Conservation (phyloP, 2,888 invertebrate species). For the Limnephilus auricula region DNA sequence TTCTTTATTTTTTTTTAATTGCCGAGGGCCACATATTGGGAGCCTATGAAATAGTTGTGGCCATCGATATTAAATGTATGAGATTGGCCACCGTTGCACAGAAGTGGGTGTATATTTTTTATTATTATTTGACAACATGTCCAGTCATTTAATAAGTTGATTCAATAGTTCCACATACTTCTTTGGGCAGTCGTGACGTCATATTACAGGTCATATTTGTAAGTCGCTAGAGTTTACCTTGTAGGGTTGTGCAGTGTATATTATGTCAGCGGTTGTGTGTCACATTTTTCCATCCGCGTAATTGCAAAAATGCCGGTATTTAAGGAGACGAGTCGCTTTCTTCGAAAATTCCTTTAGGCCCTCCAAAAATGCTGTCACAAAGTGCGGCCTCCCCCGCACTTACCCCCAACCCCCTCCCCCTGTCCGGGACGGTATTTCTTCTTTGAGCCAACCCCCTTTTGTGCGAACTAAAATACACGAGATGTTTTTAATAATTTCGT, state of each 20-base stretch:
- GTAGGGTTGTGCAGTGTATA: not conserved
- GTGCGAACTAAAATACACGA: constrained; percentile 39
- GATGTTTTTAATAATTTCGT: constrained; percentile 51
- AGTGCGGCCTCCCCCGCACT: constrained; percentile 11
- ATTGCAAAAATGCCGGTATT: constrained; percentile 50
- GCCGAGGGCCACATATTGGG: not conserved
- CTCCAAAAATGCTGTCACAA: constrained; percentile 27
- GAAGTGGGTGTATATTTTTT: not conserved
- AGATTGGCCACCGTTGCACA: not conserved
- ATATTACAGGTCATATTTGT: not conserved
- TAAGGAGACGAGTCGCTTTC: constrained; percentile 18
- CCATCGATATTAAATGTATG: not conserved
- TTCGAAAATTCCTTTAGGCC: constrained; percentile 36
- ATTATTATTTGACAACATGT: too few relatives aligned
- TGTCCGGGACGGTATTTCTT: not conserved
- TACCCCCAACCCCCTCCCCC: not conserved
- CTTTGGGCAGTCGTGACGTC: too few relatives aligned
- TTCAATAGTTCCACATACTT: not conserved
- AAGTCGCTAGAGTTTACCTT: not conserved
- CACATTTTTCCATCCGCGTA: constrained; percentile 37
- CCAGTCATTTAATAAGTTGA: not conserved
- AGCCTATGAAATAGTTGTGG: not conserved
- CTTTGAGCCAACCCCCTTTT: not conserved
- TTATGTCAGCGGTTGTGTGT: constrained; percentile 5
- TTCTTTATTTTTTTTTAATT: too few relatives aligned